Evolutionary conservation across 1,140 invertebrate species (phyloP), one percentile per base, ranked within the genome.

Genomic region (Coelopa frigida): DNA sequence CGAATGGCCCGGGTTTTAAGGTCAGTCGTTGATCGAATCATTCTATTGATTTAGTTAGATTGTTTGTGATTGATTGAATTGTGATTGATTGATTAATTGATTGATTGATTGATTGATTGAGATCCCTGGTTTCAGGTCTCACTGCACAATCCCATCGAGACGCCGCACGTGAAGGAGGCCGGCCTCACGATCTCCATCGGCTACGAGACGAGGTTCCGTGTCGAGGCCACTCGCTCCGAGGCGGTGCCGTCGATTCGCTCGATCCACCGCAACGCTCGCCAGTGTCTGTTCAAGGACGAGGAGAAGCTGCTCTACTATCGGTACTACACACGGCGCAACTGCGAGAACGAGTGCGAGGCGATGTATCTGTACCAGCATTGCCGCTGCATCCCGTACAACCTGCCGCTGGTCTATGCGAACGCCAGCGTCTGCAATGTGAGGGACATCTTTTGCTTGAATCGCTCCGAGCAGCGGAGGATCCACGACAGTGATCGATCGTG

Each of bases 1-100:
- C 83, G 2, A 80, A 78, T 53, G 84, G 84, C 44, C 72, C 76
- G 21, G 85, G 86, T 17, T 88, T 89, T 58, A 87, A 87, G 73
- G 84, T 43, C 31, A 7, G 11, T 38, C 83, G 64, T 1, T 7
- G 27, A 17, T 8, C 31, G 23, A 38, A 18, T 18, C 5, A 35
- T 35, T 18, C 18, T 35, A 15, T 35, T 35, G 5, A 15, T 35
- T 35, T 35, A 15, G n/a, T 35, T 7, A 35, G 6, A 35, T 5
- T 7, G n/a, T 35, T 35, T 14, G 6, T 15, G 5, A 15, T 15
- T 35, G n/a, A 7, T 14, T 5, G 5, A 35, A 35, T 35, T 5
- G n/a, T 7, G 17, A 3, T 14, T 32, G 3, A 14, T 4, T 32
- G 7, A 4, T 32, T 14, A 14, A 14, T 15, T 14, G 17, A 32